Evolutionary conservation across 2,113 vertebrate species (phyloP).

Genomic region (Aythya baeri): DNA sequence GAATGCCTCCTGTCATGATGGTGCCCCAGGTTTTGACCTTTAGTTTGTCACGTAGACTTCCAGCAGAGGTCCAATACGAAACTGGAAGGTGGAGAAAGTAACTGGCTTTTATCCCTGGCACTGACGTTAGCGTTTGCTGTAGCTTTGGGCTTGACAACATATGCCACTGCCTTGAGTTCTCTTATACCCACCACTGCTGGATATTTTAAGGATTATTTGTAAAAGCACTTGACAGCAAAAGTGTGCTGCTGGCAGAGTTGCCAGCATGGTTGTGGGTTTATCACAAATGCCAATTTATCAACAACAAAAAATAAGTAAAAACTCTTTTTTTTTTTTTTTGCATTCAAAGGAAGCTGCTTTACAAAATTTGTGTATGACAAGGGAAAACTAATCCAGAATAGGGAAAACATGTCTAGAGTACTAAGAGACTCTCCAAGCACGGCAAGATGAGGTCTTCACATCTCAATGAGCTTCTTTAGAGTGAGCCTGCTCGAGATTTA

Average conservation of each 20-base stretch:
- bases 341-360: background rate
- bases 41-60: background rate
- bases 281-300: background rate
- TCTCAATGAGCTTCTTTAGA: background rate
- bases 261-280: background rate
- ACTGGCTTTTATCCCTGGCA: slow-evolving; percentile 4
- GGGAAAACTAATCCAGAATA: background rate
- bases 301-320: background rate
- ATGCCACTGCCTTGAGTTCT: background rate
- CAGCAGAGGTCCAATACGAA: background rate
- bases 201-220: slow-evolving; percentile 27
- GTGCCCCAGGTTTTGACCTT: slow-evolving; percentile 21
- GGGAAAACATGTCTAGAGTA: background rate
- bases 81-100: slow-evolving; percentile 1
- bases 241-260: background rate
- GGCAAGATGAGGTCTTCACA: background rate
- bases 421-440: rapidly evolving
- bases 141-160: slow-evolving; percentile 7
- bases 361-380: background rate
- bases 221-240: slow-evolving; percentile 4
- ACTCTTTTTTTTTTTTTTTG: background rate
- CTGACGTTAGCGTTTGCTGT: background rate
- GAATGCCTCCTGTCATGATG: background rate
- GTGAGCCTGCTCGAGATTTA: background rate
- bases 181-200: background rate